Evolutionary conservation across 2,888 invertebrate genomes (phyloP).

Genomic region (Dione juno): DNA sequence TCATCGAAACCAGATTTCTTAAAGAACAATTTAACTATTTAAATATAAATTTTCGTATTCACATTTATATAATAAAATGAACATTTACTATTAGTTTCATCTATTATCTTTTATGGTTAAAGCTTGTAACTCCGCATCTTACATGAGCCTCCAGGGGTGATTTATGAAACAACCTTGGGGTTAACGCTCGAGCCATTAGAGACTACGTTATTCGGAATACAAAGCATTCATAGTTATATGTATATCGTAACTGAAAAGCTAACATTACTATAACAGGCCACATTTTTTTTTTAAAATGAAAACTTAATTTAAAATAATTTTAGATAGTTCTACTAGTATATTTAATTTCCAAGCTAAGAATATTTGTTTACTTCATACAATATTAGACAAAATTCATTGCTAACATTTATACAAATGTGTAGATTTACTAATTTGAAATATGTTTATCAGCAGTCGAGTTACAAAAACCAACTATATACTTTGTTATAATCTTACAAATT

Average conservation of each 20-base stretch:
- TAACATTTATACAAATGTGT: no score
- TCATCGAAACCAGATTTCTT: neutral
- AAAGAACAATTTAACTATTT: no score
- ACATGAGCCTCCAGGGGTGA: slow-evolving; percentile 15
- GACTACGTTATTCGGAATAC: neutral
- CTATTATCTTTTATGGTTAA: slow-evolving; percentile 7
- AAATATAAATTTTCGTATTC: neutral
- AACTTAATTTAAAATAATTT: no score
- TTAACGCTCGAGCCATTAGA: slow-evolving; percentile 14
- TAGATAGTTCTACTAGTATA: no score
- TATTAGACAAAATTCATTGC: no score
- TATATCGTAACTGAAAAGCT: neutral
- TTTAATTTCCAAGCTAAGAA: no score
- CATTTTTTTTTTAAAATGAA: no score
- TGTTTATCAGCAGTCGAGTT: no score
- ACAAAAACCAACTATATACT: no score
- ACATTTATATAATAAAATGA: neutral
- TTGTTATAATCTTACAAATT: no score
- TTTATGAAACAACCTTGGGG: slow-evolving; percentile 12
- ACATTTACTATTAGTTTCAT: slow-evolving; percentile 7
- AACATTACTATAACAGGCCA: neutral
- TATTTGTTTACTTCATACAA: no score
- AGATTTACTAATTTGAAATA: no score
- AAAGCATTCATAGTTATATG: neutral
- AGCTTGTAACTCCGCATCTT: slow-evolving; percentile 9